Percentiles rank a stretch among this genome's conserved stretches.
These are phyloP conservation scores for Euzetes globulus DNA, from an alignment of 2,888 invertebrate genomes.

Conservation along the genomic window DNA sequence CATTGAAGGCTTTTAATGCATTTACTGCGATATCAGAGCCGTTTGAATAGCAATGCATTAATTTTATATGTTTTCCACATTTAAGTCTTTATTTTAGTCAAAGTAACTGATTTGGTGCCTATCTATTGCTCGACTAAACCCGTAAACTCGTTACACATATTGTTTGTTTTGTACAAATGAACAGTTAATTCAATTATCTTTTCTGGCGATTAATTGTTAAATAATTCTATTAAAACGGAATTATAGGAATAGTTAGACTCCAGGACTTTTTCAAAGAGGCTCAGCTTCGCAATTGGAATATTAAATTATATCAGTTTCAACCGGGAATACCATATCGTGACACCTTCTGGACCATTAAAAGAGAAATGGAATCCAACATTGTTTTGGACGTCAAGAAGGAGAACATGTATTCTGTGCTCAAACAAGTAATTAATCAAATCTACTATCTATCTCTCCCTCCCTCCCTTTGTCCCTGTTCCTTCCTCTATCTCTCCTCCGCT, in stretches of 20 bases:
- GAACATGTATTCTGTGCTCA: slow-evolving; percentile 42
- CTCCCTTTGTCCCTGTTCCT: not conserved
- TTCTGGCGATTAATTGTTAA: not conserved
- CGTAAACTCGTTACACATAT: too few species aligned
- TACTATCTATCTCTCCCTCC: not conserved
- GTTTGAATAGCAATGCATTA: not conserved
- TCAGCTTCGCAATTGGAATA: slow-evolving; percentile 41
- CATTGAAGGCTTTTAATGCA: slow-evolving; percentile 1
- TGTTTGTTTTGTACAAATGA: too few species aligned
- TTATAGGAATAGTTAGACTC: slow-evolving; percentile 41
- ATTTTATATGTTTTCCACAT: not conserved
- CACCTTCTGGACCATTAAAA: slow-evolving; percentile 38
- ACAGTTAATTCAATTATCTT: too few species aligned
- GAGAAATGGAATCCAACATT: slow-evolving; percentile 41
- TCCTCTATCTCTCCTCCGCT: too few species aligned
- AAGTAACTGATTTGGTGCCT: slow-evolving; percentile 9
- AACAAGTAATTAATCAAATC: slow-evolving; percentile 39
- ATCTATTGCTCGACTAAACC: too few species aligned
- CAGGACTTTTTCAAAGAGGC: slow-evolving; percentile 44
- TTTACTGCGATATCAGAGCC: not conserved
- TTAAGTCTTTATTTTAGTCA: not conserved
- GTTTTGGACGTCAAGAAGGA: slow-evolving; percentile 42
- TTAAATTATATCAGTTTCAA: slow-evolving; percentile 42
- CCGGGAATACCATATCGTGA: slow-evolving; percentile 39
- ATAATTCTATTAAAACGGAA: not conserved